Percentiles rank a stretch among this genome's conserved stretches.
Evolutionary conservation across 2,888 invertebrate genomes (phyloP).

Genomic region (Neocrepidodera transversa): DNA sequence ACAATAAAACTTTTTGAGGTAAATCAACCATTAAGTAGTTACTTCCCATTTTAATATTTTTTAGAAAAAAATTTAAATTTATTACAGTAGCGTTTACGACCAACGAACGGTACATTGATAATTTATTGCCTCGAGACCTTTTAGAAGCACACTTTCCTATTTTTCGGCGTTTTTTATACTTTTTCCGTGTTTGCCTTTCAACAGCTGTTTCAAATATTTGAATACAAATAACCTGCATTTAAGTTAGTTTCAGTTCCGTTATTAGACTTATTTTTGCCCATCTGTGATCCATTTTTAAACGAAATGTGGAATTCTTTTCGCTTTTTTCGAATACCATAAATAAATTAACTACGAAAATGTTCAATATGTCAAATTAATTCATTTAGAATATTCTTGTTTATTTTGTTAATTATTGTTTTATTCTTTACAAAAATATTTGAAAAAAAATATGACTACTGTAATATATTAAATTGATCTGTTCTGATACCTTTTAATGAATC

Average conservation of each 20-base stretch:
- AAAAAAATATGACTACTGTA: no score
- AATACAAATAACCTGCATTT: constrained; percentile 43
- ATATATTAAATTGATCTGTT: no score
- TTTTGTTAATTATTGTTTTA: no score
- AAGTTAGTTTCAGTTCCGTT: constrained; percentile 28
- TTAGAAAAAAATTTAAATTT: no score
- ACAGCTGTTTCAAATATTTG: constrained; percentile 45
- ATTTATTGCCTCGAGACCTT: constrained; percentile 26
- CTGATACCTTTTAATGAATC: no score
- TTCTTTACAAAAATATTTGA: no score
- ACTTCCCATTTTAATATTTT: no score
- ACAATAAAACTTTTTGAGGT: no score
- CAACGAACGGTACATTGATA: constrained; percentile 26
- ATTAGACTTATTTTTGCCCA: constrained; percentile 28
- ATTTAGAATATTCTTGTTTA: no score
- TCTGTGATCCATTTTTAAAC: constrained; percentile 29
- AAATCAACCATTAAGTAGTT: no score
- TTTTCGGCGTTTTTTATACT: constrained; percentile 33
- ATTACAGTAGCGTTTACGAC: background rate
- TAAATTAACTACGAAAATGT: constrained; percentile 10
- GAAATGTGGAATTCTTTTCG: constrained; percentile 22
- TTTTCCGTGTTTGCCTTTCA: constrained; percentile 40
- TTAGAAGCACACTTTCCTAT: constrained; percentile 31
- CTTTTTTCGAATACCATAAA: constrained; percentile 25
- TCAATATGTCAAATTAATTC: no score